Conservation (phyloP, 30 jellyfish, hydroid and myxozoan genomes). For the Rhopilema esculentum region DNA sequence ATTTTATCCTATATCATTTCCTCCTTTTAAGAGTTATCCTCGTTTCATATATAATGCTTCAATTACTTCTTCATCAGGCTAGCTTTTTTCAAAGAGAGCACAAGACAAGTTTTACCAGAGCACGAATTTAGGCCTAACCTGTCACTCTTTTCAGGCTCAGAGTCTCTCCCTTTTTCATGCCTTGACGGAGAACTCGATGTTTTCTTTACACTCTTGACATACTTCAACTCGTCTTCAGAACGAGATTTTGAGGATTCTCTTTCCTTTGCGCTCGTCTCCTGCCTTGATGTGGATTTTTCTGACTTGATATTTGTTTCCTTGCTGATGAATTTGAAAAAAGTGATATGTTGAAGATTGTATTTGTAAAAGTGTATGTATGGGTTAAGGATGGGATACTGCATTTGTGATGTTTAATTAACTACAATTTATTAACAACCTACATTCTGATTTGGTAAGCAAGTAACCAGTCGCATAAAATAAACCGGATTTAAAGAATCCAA, state of each 20-base stretch:
- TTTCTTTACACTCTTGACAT: conserved; percentile 15
- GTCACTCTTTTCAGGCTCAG: conserved; percentile 53
- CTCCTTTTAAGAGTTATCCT: no score
- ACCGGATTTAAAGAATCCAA: no score
- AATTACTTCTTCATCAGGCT: no score
- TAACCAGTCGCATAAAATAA: no score
- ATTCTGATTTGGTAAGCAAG: no score
- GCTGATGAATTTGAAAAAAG: background rate
- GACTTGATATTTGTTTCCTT: background rate
- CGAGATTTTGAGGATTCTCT: conserved; percentile 66
- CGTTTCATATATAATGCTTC: no score
- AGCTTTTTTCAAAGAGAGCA: background rate
- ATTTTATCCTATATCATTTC: no score
- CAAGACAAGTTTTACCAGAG: background rate
- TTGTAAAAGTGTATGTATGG: no score
- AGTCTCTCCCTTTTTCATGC: conserved; percentile 56
- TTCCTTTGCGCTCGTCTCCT: conserved; percentile 32
- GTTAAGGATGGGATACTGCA: no score
- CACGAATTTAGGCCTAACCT: conserved; percentile 19
- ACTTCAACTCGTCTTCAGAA: conserved; percentile 64
- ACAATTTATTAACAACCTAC: no score
- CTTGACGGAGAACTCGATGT: conserved; percentile 58
- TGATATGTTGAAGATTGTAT: background rate
- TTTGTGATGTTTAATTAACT: no score
- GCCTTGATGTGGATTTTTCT: conserved; percentile 3